A percentile compares a stretch with the other conserved stretches of the same genome.
Evolutionary conservation across 2,888 invertebrate species (phyloP).

Genomic region (Antitype chi): DNA sequence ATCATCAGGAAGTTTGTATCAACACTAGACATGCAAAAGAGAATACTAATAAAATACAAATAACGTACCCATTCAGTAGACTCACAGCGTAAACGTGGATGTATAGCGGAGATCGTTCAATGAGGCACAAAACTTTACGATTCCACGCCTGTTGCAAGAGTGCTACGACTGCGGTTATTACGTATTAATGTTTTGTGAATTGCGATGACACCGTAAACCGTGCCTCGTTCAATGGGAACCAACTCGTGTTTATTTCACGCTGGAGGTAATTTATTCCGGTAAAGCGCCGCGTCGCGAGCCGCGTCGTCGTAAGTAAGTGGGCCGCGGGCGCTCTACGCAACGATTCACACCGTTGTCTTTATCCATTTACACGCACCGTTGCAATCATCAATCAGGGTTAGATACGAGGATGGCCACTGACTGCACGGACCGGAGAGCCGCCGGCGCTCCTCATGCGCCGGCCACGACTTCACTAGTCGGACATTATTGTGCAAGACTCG

Average conservation of each 20-base stretch:
- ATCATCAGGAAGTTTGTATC: not conserved
- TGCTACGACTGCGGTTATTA: slow-evolving; percentile 41
- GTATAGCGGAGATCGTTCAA: slow-evolving; percentile 40
- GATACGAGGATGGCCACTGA: slow-evolving; percentile 56
- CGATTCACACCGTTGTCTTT: slow-evolving; percentile 70
- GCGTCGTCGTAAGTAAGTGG: slow-evolving; percentile 33
- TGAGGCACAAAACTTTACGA: slow-evolving; percentile 55
- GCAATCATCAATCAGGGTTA: slow-evolving; percentile 60
- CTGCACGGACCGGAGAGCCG: slow-evolving; percentile 54
- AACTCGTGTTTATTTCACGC: slow-evolving; percentile 52
- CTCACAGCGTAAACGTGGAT: slow-evolving; percentile 19
- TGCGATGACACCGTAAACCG: slow-evolving; percentile 40
- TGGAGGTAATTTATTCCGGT: slow-evolving; percentile 46
- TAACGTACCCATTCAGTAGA: slow-evolving; percentile 48
- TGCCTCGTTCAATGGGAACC: slow-evolving; percentile 40
- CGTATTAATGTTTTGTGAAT: slow-evolving; percentile 48
- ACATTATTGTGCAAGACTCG: slow-evolving; percentile 88
- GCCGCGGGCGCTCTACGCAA: slow-evolving; percentile 36
- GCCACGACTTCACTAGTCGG: slow-evolving; percentile 76
- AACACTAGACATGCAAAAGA: slow-evolving; percentile 7
- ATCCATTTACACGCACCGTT: slow-evolving; percentile 69
- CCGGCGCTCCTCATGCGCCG: slow-evolving; percentile 71
- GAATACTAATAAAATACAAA: slow-evolving; percentile 20
- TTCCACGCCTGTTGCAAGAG: slow-evolving; percentile 42
- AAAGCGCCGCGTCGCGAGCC: slow-evolving; percentile 42